These are phyloP conservation scores for Parapristionchus giblindavisi DNA, from an alignment of 2,888 invertebrate species.

Conservation along the genomic window DNA sequence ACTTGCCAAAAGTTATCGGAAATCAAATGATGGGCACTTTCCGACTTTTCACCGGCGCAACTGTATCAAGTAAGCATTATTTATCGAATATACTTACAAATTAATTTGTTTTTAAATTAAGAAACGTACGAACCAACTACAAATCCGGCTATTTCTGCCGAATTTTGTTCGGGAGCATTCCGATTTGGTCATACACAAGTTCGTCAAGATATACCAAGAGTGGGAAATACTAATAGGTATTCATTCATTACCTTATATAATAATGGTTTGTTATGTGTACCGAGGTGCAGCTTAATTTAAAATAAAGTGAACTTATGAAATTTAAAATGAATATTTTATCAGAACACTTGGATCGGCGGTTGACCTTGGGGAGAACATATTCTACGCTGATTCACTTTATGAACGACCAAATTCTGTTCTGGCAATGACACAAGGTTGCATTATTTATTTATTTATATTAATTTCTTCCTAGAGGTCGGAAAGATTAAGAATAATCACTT, in stretches of 20 bases:
- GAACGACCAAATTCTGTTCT: conserved; percentile 10
- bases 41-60: too few relatives aligned
- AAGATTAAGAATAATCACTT: too few relatives aligned
- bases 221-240: conserved; percentile 15
- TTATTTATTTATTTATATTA: too few relatives aligned
- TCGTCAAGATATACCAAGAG: conserved; percentile 78
- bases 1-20: conserved; percentile 81
- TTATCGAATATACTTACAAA: not conserved
- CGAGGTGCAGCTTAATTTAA: too few relatives aligned
- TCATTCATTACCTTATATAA: too few relatives aligned
- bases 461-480: too few relatives aligned
- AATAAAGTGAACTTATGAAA: not conserved
- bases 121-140: conserved; percentile 66
- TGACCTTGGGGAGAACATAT: conserved; percentile 42
- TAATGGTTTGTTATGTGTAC: too few relatives aligned
- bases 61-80: too few relatives aligned
- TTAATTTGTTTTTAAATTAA: not conserved
- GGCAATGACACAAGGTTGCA: conserved; percentile 26
- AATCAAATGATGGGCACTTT: conserved; percentile 41
- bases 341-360: conserved; percentile 27
- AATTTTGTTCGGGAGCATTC: conserved; percentile 82
- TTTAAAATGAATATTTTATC: not conserved
- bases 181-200: conserved; percentile 77
- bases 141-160: conserved; percentile 82
- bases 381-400: conserved; percentile 41